Evolutionary conservation across 2,113 vertebrate genomes (phyloP).

Genomic region (Meles meles): DNA sequence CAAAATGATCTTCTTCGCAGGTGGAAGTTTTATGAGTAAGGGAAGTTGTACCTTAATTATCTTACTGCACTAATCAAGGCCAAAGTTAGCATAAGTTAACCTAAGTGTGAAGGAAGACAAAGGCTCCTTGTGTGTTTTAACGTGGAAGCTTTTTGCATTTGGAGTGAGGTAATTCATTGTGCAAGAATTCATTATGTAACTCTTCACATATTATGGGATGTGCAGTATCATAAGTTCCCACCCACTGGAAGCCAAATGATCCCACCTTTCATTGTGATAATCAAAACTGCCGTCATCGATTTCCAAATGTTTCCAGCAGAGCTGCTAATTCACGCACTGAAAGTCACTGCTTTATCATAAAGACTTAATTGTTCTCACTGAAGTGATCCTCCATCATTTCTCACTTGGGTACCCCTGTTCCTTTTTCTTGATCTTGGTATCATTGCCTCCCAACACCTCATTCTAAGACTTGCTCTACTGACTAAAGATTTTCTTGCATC

Average conservation of each 20-base stretch:
- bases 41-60: conserved; percentile 4
- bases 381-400: neutral
- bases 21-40: conserved; percentile 31
- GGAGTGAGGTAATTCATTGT: neutral
- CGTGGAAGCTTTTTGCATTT: neutral
- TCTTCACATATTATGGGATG: neutral
- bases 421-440: neutral
- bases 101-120: neutral
- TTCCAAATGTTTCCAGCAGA: neutral
- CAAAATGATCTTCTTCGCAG: neutral
- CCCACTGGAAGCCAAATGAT: neutral
- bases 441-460: neutral
- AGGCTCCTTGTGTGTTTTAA: neutral
- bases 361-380: neutral
- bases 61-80: neutral
- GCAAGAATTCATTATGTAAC: neutral
- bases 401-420: neutral
- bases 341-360: neutral
- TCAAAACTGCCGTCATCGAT: neutral
- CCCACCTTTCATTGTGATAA: neutral
- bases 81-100: neutral
- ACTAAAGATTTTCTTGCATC: neutral
- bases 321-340: neutral
- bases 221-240: neutral
- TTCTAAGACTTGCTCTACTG: neutral